phyloP scores from a whole-genome alignment of 2,113 vertebrate genomes.

The Thymallus thymallus region DNA sequence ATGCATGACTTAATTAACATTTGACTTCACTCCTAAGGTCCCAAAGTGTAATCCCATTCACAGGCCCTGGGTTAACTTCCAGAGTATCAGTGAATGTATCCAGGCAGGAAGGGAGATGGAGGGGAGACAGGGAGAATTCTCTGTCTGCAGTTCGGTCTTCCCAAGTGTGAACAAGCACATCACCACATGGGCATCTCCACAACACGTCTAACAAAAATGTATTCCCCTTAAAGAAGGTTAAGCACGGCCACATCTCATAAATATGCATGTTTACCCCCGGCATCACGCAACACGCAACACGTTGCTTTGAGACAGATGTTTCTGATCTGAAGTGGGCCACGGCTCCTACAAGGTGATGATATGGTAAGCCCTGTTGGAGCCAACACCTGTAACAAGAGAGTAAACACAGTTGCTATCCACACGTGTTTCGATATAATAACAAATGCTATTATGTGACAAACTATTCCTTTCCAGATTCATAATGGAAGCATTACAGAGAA shows the following conservation, averaged over 20 bases:
- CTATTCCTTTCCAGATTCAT: not conserved
- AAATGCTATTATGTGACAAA: not conserved
- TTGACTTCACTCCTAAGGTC: too few species aligned
- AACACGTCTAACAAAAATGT: constrained; percentile 19
- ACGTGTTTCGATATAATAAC: not conserved
- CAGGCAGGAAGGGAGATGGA: not conserved
- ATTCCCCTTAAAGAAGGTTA: constrained; percentile 23
- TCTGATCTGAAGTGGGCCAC: constrained; percentile 17
- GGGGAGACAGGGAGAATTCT: too few species aligned
- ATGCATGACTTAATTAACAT: too few species aligned
- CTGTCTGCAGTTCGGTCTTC: constrained; percentile 3
- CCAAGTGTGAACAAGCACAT: constrained; percentile 33
- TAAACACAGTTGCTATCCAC: not conserved
- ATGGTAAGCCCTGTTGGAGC: constrained; percentile 12
- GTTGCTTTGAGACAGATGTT: constrained; percentile 35
- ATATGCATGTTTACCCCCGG: constrained; percentile 31
- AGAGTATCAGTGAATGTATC: not conserved
- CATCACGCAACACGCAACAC: constrained; percentile 27
- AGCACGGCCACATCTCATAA: constrained; percentile 15
- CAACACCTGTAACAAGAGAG: not conserved
- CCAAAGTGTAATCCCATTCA: too few species aligned
- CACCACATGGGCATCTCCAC: constrained; percentile 20
- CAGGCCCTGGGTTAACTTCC: too few species aligned
- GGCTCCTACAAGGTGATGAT: constrained; percentile 24
- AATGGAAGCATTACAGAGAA: constrained; percentile 11